Percentiles rank a stretch among this genome's conserved stretches.
Evolutionary conservation across 2,113 vertebrate species (phyloP).

Genomic region (Anthoscopus minutus): DNA sequence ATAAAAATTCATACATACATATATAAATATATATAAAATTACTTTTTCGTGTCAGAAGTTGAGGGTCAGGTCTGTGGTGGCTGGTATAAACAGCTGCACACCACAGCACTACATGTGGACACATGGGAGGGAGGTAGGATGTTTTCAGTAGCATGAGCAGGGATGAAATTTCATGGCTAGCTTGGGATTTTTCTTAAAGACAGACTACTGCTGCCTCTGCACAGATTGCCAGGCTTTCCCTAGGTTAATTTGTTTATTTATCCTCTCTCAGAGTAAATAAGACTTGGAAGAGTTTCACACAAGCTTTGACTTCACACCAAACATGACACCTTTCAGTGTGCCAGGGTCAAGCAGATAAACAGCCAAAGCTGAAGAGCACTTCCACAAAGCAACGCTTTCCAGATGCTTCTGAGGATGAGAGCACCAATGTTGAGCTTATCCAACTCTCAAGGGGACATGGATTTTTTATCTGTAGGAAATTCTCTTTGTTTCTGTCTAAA

Average conservation of each 20-base stretch:
- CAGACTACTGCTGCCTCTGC: background rate
- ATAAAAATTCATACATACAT: background rate
- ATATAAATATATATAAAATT: background rate
- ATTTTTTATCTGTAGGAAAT: background rate
- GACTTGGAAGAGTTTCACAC: background rate
- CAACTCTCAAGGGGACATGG: background rate
- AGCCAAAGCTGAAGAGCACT: background rate
- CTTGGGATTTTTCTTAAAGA: background rate
- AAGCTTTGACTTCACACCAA: background rate
- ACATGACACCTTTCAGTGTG: background rate
- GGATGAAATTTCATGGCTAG: background rate
- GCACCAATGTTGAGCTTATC: background rate
- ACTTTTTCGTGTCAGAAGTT: background rate
- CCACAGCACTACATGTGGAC: background rate
- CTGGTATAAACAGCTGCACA: background rate
- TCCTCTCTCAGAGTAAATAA: background rate
- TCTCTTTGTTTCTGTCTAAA: conserved; percentile 2
- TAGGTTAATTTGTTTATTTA: background rate
- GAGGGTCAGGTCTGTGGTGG: background rate
- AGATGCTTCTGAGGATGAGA: background rate
- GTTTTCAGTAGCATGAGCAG: background rate
- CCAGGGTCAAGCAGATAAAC: background rate
- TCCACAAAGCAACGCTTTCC: background rate
- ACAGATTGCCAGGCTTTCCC: background rate
- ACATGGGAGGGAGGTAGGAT: background rate